Percentiles rank a stretch among this genome's conserved stretches.
Conservation (phyloP, 2,888 invertebrate species). For the Lutraria lutraria region DNA sequence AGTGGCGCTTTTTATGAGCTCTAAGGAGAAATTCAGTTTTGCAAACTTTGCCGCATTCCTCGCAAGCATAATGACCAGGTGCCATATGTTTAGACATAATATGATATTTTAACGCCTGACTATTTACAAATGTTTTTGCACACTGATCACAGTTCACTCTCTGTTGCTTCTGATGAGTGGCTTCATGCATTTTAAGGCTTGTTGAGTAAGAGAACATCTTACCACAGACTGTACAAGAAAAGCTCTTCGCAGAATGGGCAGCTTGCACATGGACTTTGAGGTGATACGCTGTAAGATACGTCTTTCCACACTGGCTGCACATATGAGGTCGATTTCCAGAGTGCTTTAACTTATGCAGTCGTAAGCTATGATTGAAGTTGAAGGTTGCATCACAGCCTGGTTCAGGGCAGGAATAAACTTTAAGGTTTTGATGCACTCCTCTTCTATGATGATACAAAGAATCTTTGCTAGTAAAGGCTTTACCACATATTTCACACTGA, state of each 20-base stretch:
- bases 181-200: constrained; percentile 81
- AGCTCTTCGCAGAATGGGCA: constrained; percentile 76
- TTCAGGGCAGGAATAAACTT: constrained; percentile 81
- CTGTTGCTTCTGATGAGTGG: constrained; percentile 79
- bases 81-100: constrained; percentile 74
- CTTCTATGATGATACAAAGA: constrained; percentile 82
- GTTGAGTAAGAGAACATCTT: constrained; percentile 83
- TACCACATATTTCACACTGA: constrained; percentile 81
- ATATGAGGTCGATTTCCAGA: constrained; percentile 80
- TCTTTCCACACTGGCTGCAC: constrained; percentile 81
- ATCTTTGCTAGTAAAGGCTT: constrained; percentile 78
- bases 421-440: constrained; percentile 78
- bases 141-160: constrained; percentile 79
- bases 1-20: constrained; percentile 77
- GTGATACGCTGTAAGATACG: constrained; percentile 83
- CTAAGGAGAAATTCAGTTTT: constrained; percentile 80
- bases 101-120: constrained; percentile 76
- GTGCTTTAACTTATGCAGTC: constrained; percentile 82
- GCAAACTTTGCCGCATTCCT: constrained; percentile 81
- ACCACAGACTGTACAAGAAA: constrained; percentile 78
- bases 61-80: constrained; percentile 75
- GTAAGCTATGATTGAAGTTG: constrained; percentile 83
- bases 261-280: constrained; percentile 82
- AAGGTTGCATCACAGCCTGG: constrained; percentile 79
- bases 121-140: constrained; percentile 80